Evolutionary conservation across 1,140 invertebrate genomes (phyloP).

Genomic region (Hylaeus volcanicus): DNA sequence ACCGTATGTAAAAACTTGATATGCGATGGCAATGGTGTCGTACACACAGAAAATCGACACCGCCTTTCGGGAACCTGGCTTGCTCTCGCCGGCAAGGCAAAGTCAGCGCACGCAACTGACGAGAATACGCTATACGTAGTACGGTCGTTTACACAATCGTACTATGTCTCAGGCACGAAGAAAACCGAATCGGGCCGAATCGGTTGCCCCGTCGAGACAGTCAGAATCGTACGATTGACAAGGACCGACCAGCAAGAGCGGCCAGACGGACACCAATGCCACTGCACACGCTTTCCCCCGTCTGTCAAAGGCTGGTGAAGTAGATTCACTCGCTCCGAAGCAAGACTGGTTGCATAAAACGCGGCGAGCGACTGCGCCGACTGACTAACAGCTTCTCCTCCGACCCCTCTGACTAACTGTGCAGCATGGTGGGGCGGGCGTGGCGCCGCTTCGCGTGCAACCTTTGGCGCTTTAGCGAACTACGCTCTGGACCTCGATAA

Average conservation of each 20-base stretch:
- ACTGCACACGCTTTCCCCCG: constrained; percentile 64
- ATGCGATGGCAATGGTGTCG: constrained; percentile 24
- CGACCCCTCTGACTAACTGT: constrained; percentile 44
- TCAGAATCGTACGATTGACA: constrained; percentile 27
- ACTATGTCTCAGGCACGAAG: constrained; percentile 12
- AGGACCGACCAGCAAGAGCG: constrained; percentile 35
- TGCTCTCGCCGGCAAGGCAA: constrained; percentile 56
- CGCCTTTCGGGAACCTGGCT: constrained; percentile 43
- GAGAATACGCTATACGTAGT: constrained; percentile 15
- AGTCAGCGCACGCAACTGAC: constrained; percentile 41
- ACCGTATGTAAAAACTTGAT: constrained; percentile 35
- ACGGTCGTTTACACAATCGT: constrained; percentile 24
- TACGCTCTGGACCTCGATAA: neutral
- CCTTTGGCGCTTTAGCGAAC: constrained; percentile 45
- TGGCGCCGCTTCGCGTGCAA: constrained; percentile 66
- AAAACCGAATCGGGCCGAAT: constrained; percentile 34
- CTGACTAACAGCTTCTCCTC: constrained; percentile 61
- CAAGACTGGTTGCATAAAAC: constrained; percentile 78
- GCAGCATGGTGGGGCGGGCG: constrained; percentile 70
- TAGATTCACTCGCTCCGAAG: constrained; percentile 73
- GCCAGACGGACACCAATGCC: constrained; percentile 53
- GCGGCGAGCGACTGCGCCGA: constrained; percentile 74
- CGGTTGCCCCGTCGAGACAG: constrained; percentile 17
- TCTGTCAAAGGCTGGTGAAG: constrained; percentile 69
- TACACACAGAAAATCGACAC: constrained; percentile 42